phyloP scores from a whole-genome alignment of 2,888 invertebrate species.

The Gisinianus flammeolus region DNA sequence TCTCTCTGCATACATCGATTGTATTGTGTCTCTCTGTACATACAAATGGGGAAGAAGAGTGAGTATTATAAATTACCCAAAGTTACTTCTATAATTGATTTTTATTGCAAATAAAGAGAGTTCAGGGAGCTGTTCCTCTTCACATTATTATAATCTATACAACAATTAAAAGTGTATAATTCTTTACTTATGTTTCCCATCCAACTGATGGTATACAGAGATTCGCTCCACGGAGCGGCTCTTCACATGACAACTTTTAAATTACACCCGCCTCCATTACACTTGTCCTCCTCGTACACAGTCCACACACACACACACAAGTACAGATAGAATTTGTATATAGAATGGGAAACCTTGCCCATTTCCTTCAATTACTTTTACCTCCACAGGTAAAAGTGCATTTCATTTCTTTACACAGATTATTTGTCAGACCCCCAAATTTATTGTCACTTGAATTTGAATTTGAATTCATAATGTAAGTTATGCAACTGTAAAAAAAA shows the following conservation, averaged over 20 bases:
- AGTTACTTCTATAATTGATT: slow-evolving; percentile 22
- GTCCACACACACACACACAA: neutral
- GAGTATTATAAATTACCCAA: slow-evolving; percentile 16
- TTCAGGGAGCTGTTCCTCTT: neutral
- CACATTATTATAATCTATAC: slow-evolving; percentile 7
- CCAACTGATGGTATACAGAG: neutral
- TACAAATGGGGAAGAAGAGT: neutral
- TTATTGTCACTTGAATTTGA: too few relatives aligned
- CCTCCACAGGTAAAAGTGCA: too few relatives aligned
- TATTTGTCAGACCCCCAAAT: too few relatives aligned
- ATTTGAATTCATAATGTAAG: too few relatives aligned
- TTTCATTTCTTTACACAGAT: too few relatives aligned
- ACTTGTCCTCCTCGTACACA: too few relatives aligned
- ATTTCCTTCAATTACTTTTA: too few relatives aligned
- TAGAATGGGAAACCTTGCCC: too few relatives aligned
- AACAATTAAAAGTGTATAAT: slow-evolving; percentile 22
- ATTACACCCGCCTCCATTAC: slow-evolving; percentile 2
- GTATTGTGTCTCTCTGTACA: neutral
- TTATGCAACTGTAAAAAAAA: too few relatives aligned
- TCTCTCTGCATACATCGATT: neutral
- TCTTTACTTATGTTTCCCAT: neutral
- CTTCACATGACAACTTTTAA: neutral
- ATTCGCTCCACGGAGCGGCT: neutral
- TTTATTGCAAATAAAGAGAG: slow-evolving; percentile 28
- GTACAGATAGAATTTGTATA: too few relatives aligned